These are phyloP conservation scores for Tipula unca DNA, from an alignment of 2,888 invertebrate genomes.

Conservation along the genomic window DNA sequence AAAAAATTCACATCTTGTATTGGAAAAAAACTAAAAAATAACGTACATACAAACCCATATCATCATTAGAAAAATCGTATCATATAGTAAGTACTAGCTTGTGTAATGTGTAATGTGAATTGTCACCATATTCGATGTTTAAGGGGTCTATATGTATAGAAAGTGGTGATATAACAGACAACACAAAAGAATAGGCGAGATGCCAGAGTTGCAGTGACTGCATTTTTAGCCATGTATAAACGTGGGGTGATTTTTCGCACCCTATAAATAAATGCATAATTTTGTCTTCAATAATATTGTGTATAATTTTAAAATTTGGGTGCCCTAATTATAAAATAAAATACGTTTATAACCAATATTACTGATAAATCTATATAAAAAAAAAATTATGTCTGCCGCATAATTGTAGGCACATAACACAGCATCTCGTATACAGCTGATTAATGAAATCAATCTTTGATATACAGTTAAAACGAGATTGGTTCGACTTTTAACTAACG, in stretches of 20 bases:
- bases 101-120: no score
- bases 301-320: not conserved
- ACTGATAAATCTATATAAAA: no score
- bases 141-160: no score
- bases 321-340: not conserved
- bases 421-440: not conserved
- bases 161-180: not conserved
- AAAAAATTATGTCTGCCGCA: no score
- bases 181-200: not conserved
- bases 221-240: not conserved
- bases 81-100: no score
- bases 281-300: not conserved
- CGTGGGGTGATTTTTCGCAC: not conserved
- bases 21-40: no score
- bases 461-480: not conserved
- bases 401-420: no score
- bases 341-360: not conserved
- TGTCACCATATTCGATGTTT: no score
- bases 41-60: no score
- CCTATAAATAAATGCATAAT: not conserved
- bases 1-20: no score
- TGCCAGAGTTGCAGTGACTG: not conserved
- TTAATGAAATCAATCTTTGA: not conserved
- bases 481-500: not conserved
- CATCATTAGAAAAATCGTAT: no score